Percentiles rank a stretch among this genome's conserved stretches.
Conservation (phyloP, 2,113 vertebrate genomes). For the Jacana jacana region DNA sequence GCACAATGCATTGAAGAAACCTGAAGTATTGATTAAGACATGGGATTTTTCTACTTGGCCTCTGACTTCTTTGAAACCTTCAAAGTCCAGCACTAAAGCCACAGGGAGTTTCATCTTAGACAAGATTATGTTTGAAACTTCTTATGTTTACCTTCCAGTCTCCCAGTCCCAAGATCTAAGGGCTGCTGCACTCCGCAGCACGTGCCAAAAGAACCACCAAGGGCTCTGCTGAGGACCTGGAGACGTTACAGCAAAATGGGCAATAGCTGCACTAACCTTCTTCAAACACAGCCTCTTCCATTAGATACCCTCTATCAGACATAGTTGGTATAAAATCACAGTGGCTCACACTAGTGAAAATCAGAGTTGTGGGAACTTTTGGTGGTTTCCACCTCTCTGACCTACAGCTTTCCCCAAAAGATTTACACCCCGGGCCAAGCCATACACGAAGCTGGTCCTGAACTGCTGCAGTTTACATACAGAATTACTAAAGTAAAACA, state of each 20-base stretch:
- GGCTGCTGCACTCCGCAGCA: not conserved
- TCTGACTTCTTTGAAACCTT: constrained; percentile 17
- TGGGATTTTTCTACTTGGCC: not conserved
- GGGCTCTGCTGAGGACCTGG: not conserved
- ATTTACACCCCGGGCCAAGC: not conserved
- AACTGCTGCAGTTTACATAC: not conserved
- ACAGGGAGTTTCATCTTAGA: not conserved
- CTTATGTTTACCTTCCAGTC: not conserved
- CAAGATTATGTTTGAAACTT: not conserved
- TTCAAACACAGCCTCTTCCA: not conserved
- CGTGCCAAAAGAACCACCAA: not conserved
- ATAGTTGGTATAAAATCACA: not conserved
- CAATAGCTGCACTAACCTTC: not conserved
- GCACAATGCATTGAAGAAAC: not conserved
- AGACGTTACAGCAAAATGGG: not conserved
- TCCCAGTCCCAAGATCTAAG: not conserved
- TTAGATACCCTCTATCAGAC: accelerated
- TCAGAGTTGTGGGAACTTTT: not conserved
- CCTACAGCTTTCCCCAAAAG: not conserved
- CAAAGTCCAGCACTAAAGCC: not conserved
- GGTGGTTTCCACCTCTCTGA: not conserved
- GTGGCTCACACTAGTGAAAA: not conserved
- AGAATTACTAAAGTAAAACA: not conserved
- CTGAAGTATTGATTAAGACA: constrained; percentile 15
- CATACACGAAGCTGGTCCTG: not conserved